Base-by-base conservation (phyloP, 2,888 invertebrate genomes). In the Beris morrisii region DNA sequence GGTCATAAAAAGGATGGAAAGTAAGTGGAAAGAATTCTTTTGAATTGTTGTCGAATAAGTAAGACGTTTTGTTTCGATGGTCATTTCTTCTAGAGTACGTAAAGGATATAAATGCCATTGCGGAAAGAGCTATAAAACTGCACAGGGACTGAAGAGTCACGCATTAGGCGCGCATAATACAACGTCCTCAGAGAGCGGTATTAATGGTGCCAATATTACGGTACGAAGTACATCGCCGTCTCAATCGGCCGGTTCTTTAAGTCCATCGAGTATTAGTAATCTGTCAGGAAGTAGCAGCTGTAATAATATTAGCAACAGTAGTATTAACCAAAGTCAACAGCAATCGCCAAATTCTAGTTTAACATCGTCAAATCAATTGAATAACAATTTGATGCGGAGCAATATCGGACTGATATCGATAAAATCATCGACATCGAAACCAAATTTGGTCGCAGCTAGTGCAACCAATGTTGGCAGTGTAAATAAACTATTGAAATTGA, bases 1-100 rank as follows among this genome's bases (percentile, higher is more conserved):
- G 91, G 92, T 7, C 93, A 93, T 79, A 90, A 91, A 81, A 91
- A 90, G 78, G 91, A 91, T 74, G 88, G 88, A 79, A 90, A 88
- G 91, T 91, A 78, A 85, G 88, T 86, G 71, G n/a, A 30, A 22
- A 66, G 9, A 38, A 38, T 7, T 38, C 1, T 5, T 32, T 38
- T 38, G 38, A 38, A 38, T 38, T 7, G 38, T 38, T 38, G 5
- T 38, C 38, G 9, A 38, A 38, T 38, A 38, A 38, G 5, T 38
- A 38, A 7, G 9, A 38, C 9, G 38, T 38, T 38, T 3, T 9
- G 38, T 38, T 38, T 3, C 38, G 9, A 38, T 38, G 1, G 5
- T 38, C 9, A 7, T 58, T 6, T 45, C 9, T 59, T 59, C 15
- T 83, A 91, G 91, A 83, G 85, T 90, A 77, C 87, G 87, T 79